These are phyloP conservation scores for Trematomus loennbergii DNA, from an alignment of 2,113 vertebrate species.

Conservation along the genomic window DNA sequence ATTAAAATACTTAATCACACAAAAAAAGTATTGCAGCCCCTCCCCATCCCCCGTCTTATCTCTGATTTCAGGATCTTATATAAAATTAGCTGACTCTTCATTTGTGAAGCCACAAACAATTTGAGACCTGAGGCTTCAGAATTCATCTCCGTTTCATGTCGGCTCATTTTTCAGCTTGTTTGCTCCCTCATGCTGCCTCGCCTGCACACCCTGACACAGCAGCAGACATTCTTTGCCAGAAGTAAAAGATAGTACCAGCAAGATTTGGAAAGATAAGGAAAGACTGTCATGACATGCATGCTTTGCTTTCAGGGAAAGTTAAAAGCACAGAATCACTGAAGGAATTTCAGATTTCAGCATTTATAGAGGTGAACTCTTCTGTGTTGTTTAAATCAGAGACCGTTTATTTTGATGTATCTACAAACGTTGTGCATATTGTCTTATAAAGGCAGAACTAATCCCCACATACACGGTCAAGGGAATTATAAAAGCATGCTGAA, in stretches of 20 bases:
- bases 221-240: slow-evolving; percentile 70
- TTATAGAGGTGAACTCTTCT: slow-evolving; percentile 4
- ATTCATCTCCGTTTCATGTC: slow-evolving; percentile 29
- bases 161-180: slow-evolving; percentile 39
- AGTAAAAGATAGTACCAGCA: slow-evolving; percentile 64
- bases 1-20: not conserved
- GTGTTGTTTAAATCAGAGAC: slow-evolving; percentile 2
- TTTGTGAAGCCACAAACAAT: not conserved
- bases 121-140: not conserved
- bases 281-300: slow-evolving; percentile 73
- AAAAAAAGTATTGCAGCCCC: not conserved
- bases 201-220: slow-evolving; percentile 67
- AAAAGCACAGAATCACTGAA: slow-evolving; percentile 42
- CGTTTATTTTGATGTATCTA: not conserved
- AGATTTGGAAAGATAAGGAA: slow-evolving; percentile 68
- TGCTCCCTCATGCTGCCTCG: slow-evolving; percentile 39
- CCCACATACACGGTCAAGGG: not conserved
- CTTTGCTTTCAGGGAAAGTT: slow-evolving; percentile 58
- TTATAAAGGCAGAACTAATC: slow-evolving; percentile 10
- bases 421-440: not conserved
- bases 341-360: slow-evolving; percentile 46
- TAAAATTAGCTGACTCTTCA: slow-evolving; percentile 12
- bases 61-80: not conserved
- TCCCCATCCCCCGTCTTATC: not conserved
- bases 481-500: slow-evolving; percentile 16